Evolutionary conservation across 2,888 invertebrate species (phyloP), one percentile per base, ranked within the genome.

Genomic region (Lochmaea crataegi): DNA sequence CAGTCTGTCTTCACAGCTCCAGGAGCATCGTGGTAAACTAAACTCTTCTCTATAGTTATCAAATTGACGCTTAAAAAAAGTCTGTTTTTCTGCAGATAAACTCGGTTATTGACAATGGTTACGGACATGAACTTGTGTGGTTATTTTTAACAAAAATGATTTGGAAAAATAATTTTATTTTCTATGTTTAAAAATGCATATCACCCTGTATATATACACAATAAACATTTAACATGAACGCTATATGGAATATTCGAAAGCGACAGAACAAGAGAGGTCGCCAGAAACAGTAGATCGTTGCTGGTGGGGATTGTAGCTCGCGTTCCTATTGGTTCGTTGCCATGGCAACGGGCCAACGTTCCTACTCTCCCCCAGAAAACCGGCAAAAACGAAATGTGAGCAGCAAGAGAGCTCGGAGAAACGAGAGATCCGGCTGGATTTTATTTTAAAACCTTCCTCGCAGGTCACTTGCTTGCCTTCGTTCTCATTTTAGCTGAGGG

Each of bases 331-430:
- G 84, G 84, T 78, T 70, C 76, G 83, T 84, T 77, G 75, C 81
- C 83, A 84, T 83, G 80, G 83, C 82, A 82, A 84, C 84, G 83
- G 82, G 82, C 84, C 84, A 83, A 83, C 84, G 83, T 82, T 81
- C 77, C 82, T 82, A 81, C 81, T 73, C 75, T 72, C 72, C 74
- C 74, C 73, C 74, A 71, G 61, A 78, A 77, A 76, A 79, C 80
- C 80, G 80, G 83, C 83, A 85, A 86, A 85, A 86, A 85, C 85
- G 84, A 85, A 85, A 85, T 83, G 83, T 82, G 82, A 82, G 79
- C 81, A 82, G 77, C 78, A 75, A 78, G 32, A 60, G 45, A 26
- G 57, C 14, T 42, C 16, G 57, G 18, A 63, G 61, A 64, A 70
- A 64, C 70, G 45, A 65, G 70, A 64, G 70, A 70, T 70, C 64